phyloP scores from a whole-genome alignment of 2,888 invertebrate genomes.

The Plusia festucae region DNA sequence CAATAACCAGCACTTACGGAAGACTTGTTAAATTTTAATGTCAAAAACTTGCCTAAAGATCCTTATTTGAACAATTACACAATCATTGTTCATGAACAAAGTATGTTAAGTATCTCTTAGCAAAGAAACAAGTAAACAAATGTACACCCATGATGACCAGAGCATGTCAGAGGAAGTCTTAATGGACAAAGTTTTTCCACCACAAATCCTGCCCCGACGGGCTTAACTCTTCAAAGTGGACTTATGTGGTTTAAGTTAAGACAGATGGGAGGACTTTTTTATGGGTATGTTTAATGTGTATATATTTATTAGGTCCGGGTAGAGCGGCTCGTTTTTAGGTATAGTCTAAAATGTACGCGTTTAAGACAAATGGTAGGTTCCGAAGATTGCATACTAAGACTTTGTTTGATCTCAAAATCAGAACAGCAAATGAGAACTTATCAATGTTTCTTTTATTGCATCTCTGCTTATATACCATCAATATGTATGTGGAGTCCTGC shows the following conservation, averaged over 20 bases:
- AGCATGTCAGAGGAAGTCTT: conserved; percentile 59
- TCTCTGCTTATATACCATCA: no score
- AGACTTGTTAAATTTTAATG: no score
- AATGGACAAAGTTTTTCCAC: conserved; percentile 82
- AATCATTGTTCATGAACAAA: conserved; percentile 16
- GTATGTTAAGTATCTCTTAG: conserved; percentile 31
- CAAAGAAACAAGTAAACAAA: conserved; percentile 58
- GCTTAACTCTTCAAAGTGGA: conserved; percentile 59
- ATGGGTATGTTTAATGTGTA: conserved; percentile 4
- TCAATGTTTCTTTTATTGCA: no score
- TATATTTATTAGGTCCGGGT: neutral
- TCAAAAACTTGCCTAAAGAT: no score
- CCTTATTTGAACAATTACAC: neutral
- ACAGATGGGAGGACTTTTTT: conserved; percentile 1
- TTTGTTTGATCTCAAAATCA: no score
- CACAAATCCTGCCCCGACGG: conserved; percentile 76
- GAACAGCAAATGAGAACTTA: no score
- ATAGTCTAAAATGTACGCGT: neutral
- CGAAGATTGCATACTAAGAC: no score
- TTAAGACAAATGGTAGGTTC: neutral
- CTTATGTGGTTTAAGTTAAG: conserved; percentile 54
- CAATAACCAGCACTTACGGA: no score
- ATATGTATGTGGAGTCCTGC: no score
- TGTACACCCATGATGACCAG: conserved; percentile 66
- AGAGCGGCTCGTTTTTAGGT: neutral